A percentile compares a stretch with the other conserved stretches of the same genome.
phyloP scores from a whole-genome alignment of 2,888 invertebrate species.

The Aphidoletes aphidimyza region DNA sequence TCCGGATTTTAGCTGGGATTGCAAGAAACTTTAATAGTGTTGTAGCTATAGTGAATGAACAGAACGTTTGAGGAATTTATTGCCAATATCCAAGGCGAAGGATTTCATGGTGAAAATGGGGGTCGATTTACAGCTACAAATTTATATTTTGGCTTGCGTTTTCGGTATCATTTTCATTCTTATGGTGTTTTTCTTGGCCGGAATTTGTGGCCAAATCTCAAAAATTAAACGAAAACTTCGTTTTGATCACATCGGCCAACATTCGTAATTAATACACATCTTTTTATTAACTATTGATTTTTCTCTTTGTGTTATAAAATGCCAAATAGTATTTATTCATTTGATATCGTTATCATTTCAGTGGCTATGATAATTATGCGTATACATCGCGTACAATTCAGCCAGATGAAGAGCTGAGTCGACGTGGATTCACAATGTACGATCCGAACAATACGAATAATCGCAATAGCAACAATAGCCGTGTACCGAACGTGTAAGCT shows the following conservation, averaged over 20 bases:
- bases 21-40: too few relatives aligned
- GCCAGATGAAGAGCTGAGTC: constrained; percentile 46
- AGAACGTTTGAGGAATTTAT: too few relatives aligned
- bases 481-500: background rate
- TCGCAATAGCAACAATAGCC: background rate
- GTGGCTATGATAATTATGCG: constrained; percentile 28
- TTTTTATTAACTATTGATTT: background rate
- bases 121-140: background rate
- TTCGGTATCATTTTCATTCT: background rate
- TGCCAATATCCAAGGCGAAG: too few relatives aligned
- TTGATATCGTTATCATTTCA: too few relatives aligned
- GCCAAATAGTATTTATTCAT: background rate
- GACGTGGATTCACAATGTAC: constrained; percentile 3
- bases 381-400: background rate
- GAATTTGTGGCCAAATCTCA: background rate
- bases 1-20: background rate
- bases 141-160: constrained; percentile 1
- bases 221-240: constrained; percentile 8
- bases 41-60: too few relatives aligned
- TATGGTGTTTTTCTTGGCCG: background rate
- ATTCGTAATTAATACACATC: background rate
- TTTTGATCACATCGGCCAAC: background rate
- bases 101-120: background rate
- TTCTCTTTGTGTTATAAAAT: background rate
- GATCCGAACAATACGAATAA: constrained; percentile 1